phyloP scores from a whole-genome alignment of 2,797 vertebrate genomes.

The Glyptemys insculpta region DNA sequence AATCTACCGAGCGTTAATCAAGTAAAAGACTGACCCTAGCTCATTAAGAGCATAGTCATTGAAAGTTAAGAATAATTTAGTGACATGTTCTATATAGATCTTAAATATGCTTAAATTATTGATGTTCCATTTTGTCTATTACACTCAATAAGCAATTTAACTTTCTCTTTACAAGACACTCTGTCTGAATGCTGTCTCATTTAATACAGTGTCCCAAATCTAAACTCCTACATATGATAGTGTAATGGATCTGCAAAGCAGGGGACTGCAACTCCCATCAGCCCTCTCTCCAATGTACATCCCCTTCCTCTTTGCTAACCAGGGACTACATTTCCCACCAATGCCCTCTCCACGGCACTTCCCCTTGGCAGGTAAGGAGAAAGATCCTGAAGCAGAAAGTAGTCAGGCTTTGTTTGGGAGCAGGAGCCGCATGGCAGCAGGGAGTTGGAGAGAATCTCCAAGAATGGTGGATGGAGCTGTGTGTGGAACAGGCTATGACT shows the following conservation, averaged over 20 bases:
- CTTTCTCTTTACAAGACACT: constrained; percentile 22
- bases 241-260: neutral
- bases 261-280: neutral
- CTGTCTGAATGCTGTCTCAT: constrained; percentile 23
- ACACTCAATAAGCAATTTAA: constrained; percentile 19
- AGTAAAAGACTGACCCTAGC: neutral
- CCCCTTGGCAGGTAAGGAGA: neutral
- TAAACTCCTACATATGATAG: neutral
- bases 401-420: neutral
- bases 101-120: constrained; percentile 38
- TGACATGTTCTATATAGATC: neutral
- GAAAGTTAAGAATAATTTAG: neutral
- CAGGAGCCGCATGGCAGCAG: neutral
- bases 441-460: neutral
- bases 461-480: neutral
- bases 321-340: neutral
- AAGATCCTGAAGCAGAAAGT: neutral
- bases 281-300: neutral
- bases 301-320: neutral
- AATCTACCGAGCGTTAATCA: neutral
- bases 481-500: neutral
- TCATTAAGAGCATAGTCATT: neutral
- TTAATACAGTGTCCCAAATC: constrained; percentile 21
- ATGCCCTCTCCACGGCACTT: neutral
- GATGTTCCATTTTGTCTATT: neutral